phyloP scores from a whole-genome alignment of 2,888 invertebrate species.

The Matsumyia berberina region DNA sequence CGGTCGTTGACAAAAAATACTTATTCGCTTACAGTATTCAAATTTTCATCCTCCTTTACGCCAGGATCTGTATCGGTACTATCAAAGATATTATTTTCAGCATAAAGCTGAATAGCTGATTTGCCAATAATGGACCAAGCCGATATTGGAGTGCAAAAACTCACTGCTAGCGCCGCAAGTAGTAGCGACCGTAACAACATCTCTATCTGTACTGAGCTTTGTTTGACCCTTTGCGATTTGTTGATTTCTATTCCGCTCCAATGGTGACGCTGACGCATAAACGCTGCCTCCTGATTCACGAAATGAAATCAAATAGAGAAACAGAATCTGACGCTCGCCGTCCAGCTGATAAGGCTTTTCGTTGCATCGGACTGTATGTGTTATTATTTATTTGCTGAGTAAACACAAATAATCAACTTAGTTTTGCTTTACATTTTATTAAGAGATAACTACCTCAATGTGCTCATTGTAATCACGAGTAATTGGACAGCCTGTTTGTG shows the following conservation, averaged over 20 bases:
- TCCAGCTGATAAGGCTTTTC: slow-evolving; percentile 32
- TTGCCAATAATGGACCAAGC: slow-evolving; percentile 11
- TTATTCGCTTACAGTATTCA: slow-evolving; percentile 31
- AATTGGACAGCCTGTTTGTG: too few species aligned
- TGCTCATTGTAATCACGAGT: neutral
- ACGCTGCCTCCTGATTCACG: slow-evolving; percentile 16
- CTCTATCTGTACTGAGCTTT: slow-evolving; percentile 44
- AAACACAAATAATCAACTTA: slow-evolving; percentile 11
- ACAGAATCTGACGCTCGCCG: slow-evolving; percentile 4
- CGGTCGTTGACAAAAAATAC: neutral
- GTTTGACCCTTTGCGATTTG: slow-evolving; percentile 28
- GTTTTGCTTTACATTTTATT: neutral
- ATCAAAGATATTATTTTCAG: slow-evolving; percentile 11
- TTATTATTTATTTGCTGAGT: slow-evolving; percentile 44
- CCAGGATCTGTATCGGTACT: slow-evolving; percentile 15
- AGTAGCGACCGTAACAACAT: slow-evolving; percentile 52
- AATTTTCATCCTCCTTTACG: slow-evolving; percentile 50
- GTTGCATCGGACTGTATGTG: neutral
- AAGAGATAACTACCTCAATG: neutral
- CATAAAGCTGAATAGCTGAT: neutral
- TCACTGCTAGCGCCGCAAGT: slow-evolving; percentile 5
- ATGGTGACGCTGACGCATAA: slow-evolving; percentile 19
- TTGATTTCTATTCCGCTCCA: slow-evolving; percentile 14
- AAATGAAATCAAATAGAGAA: neutral
- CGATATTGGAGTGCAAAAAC: slow-evolving; percentile 14